A percentile compares a stretch with the other conserved stretches of the same genome.
phyloP scores from a whole-genome alignment of 2,888 invertebrate genomes.

The Mycalesis mineus region DNA sequence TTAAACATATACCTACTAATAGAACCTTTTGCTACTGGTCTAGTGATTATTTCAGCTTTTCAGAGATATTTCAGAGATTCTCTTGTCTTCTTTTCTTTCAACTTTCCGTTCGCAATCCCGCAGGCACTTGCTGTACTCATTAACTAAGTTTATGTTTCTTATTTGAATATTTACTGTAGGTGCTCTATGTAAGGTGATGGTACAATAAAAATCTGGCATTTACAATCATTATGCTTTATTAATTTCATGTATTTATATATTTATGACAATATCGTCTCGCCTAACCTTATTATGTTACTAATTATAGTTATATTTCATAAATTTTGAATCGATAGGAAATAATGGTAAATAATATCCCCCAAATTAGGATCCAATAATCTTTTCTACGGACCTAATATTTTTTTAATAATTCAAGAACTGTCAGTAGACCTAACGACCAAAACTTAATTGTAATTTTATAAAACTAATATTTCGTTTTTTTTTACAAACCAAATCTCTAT shows the following conservation, averaged over 20 bases:
- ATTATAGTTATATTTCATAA: slow-evolving; percentile 76
- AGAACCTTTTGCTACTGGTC: no score
- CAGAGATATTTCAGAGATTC: no score
- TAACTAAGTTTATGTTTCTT: no score
- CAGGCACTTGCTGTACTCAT: no score
- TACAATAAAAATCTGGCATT: slow-evolving; percentile 58
- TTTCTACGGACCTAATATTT: slow-evolving; percentile 54
- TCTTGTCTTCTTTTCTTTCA: no score
- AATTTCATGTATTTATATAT: slow-evolving; percentile 80
- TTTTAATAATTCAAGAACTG: slow-evolving; percentile 54
- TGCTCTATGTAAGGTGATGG: slow-evolving; percentile 6
- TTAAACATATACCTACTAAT: no score
- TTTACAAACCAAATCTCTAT: slow-evolving; percentile 55
- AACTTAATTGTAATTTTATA: slow-evolving; percentile 60
- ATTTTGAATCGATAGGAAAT: slow-evolving; percentile 78
- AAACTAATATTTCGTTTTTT: slow-evolving; percentile 49
- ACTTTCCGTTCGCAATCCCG: no score
- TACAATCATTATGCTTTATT: slow-evolving; percentile 80
- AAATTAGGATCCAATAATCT: slow-evolving; percentile 58
- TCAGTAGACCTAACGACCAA: slow-evolving; percentile 55
- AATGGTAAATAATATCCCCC: slow-evolving; percentile 70
- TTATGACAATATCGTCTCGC: slow-evolving; percentile 80
- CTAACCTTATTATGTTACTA: slow-evolving; percentile 78
- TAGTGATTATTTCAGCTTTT: no score
- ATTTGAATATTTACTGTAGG: no score